Base-by-base conservation (phyloP, 2,888 invertebrate genomes). In the Acrocyrtus sp. region DNA sequence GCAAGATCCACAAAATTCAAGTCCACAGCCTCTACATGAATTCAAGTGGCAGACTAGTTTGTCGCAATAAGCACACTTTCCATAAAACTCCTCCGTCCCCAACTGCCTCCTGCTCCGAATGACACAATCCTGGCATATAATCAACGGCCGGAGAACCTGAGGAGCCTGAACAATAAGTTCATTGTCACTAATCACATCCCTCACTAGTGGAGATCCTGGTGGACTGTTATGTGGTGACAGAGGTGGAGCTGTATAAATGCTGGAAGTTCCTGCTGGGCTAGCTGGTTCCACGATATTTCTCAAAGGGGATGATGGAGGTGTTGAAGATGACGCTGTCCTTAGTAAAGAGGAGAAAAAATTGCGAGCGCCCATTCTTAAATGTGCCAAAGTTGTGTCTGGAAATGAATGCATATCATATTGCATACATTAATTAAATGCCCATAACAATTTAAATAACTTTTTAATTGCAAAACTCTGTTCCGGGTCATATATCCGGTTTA, bases 301-400 rank as follows among this genome's bases (percentile, higher is more conserved):
- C n/a, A n/a, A n/a, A n/a, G n/a, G n/a, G n/a, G n/a, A n/a, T n/a
- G n/a, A n/a, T n/a, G 24, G 24, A 51, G 41, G 21, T 17, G 41
- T 26, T 5, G 45, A n/a, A 45, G 45, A n/a, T 47, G 17, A 17
- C 22, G 12, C 10, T 54, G 39, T 50, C 48, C 2, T 12, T 12
- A 43, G 54, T 41, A 60, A 17, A 1, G 61, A 34, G 34, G 65
- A 54, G 47, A 77, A 80, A 61, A 72, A 77, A 5, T 72, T 69
- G 24, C 76, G 43, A 6, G 77, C 68, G 10, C 78, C 80, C 3
- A 72, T 27, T 24, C 80, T 58, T 12, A 80, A 47, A 50, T 77
- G 74, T 2, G 78, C 80, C 10, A 80, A 63, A 3, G 80, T 80
- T 0, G 72, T 68, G 22, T 77, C 80, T 80, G 41, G 8, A 70